Evolutionary conservation across 92 coral and sea anemone species (phyloP).

Genomic region (Muricea muricata): DNA sequence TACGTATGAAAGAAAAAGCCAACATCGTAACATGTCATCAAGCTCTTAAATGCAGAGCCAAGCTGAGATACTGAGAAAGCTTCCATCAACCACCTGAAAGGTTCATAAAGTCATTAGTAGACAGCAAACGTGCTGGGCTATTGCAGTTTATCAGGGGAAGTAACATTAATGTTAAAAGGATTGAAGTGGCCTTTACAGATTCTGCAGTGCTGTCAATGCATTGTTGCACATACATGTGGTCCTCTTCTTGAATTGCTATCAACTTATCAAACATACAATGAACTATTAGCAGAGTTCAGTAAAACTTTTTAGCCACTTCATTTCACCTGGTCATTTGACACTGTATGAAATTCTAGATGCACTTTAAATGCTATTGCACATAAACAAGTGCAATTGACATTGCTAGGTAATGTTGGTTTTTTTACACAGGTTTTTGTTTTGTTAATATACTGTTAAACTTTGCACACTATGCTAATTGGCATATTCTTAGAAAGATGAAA

Average conservation of each 20-base stretch:
- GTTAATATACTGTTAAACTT: too few relatives aligned
- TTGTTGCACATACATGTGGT: constrained; percentile 44
- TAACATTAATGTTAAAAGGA: constrained; percentile 14
- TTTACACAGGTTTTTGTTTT: too few relatives aligned
- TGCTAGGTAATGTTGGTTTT: too few relatives aligned
- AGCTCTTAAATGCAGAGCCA: constrained; percentile 8
- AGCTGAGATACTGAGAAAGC: not conserved
- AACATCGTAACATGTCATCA: constrained; percentile 6
- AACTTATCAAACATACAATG: constrained; percentile 36
- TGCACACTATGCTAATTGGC: too few relatives aligned
- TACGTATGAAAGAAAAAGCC: constrained; percentile 13
- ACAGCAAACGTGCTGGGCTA: constrained; percentile 8
- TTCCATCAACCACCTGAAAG: constrained; percentile 7
- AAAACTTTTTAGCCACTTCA: not conserved
- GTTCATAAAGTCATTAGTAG: constrained; percentile 14
- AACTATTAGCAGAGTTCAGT: constrained; percentile 25
- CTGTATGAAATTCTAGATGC: too few relatives aligned
- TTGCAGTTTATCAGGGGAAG: constrained; percentile 34
- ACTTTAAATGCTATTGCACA: too few relatives aligned
- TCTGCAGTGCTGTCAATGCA: not conserved
- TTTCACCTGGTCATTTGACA: constrained; percentile 36
- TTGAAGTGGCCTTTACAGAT: constrained; percentile 12
- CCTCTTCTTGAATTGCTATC: constrained; percentile 36
- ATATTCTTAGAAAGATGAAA: too few relatives aligned
- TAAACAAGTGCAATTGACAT: too few relatives aligned